Conservation (phyloP, 2,113 vertebrate species). For the Callipepla squamata region DNA sequence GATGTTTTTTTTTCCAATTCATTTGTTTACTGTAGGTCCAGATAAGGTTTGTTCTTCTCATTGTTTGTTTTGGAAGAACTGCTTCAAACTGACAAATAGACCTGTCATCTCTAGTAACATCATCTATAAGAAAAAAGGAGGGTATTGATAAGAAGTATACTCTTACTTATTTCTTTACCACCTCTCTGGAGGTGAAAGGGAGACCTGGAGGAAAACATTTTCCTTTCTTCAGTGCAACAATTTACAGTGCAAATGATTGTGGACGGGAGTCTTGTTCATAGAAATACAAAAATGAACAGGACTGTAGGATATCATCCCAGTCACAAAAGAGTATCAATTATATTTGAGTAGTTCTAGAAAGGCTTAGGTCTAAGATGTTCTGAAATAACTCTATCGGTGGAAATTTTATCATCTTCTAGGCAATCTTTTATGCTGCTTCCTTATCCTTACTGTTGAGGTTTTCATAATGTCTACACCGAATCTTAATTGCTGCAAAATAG, state of each 20-base stretch:
- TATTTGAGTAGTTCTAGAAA: not conserved
- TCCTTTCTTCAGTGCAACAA: not conserved
- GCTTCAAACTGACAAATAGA: constrained; percentile 1
- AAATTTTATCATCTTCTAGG: not conserved
- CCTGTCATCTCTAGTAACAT: constrained; percentile 21
- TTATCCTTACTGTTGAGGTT: not conserved
- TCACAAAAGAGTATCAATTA: not conserved
- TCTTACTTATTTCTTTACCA: not conserved
- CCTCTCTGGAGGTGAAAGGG: not conserved
- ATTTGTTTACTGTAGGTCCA: not conserved
- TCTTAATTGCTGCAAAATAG: constrained; percentile 58
- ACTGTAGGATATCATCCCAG: not conserved
- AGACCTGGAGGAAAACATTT: not conserved
- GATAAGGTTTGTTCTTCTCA: not conserved
- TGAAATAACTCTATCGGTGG: not conserved
- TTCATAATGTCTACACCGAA: constrained; percentile 17
- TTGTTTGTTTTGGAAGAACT: not conserved
- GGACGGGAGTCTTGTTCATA: not conserved
- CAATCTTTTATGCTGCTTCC: not conserved
- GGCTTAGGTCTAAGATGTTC: not conserved
- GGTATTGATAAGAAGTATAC: not conserved
- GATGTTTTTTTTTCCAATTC: not conserved
- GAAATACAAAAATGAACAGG: not conserved
- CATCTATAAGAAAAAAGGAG: not conserved
- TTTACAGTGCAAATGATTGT: not conserved